phyloP scores from a whole-genome alignment of 2,888 invertebrate genomes.

The Onthophagus sagittarius region DNA sequence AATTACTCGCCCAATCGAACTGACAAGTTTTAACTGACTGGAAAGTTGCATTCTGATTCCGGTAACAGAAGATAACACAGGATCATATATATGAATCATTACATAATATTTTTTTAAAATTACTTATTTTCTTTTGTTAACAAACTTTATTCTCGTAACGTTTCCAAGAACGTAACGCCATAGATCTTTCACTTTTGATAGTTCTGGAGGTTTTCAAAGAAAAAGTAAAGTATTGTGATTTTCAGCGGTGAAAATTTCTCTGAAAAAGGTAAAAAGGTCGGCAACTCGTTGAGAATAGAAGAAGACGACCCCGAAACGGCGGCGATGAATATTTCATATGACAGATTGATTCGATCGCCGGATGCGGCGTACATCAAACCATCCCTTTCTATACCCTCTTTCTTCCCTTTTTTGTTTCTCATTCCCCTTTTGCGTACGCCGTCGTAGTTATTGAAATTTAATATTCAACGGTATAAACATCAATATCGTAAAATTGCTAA shows the following conservation, averaged over 20 bases:
- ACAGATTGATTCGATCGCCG: neutral
- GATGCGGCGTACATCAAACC: neutral
- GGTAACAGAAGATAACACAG: neutral
- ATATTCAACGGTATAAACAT: neutral
- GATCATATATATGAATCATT: too few relatives aligned
- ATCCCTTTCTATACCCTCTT: neutral
- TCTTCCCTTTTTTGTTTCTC: neutral
- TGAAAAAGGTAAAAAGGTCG: neutral
- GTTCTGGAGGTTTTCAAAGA: neutral
- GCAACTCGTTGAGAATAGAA: neutral
- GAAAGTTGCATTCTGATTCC: conserved; percentile 25
- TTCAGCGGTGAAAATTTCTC: neutral
- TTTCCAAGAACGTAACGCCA: too few relatives aligned
- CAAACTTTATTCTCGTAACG: too few relatives aligned
- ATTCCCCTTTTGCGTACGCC: neutral
- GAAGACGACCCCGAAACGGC: neutral
- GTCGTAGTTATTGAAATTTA: neutral
- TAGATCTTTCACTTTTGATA: neutral
- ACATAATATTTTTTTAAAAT: neutral
- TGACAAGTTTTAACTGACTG: conserved; percentile 11
- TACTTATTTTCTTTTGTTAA: neutral
- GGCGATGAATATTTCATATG: neutral
- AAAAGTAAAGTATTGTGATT: neutral
- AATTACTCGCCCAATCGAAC: conserved; percentile 16
- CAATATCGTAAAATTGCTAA: neutral